phyloP scores from a whole-genome alignment of 2,888 invertebrate genomes.

The Drosophila nr. fundita region DNA sequence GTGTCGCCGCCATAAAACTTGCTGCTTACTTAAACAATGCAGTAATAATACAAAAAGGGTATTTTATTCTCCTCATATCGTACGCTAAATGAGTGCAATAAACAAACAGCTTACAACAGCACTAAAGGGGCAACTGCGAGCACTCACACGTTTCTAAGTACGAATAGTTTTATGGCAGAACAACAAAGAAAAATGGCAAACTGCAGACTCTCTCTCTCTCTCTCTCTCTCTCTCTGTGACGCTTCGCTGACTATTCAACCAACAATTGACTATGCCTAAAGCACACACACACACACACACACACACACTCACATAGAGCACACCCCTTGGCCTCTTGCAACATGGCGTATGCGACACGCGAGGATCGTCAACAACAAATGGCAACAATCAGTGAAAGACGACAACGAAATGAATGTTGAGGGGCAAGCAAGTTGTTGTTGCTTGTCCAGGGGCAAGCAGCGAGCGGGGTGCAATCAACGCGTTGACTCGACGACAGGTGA shows the following conservation, averaged over 20 bases:
- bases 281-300: slow-evolving; percentile 15
- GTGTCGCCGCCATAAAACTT: slow-evolving; percentile 59
- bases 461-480: slow-evolving; percentile 73
- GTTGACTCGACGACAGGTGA: slow-evolving; percentile 71
- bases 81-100: slow-evolving; percentile 72
- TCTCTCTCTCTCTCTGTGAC: slow-evolving; percentile 16
- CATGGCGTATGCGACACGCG: slow-evolving; percentile 46
- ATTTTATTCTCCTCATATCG: slow-evolving; percentile 20
- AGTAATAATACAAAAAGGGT: slow-evolving; percentile 26
- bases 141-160: slow-evolving; percentile 10
- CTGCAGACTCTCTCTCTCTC: neutral
- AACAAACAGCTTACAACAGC: slow-evolving; percentile 49
- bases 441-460: neutral
- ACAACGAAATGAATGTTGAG: slow-evolving; percentile 14
- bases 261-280: slow-evolving; percentile 27
- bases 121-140: slow-evolving; percentile 21
- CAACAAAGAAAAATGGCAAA: slow-evolving; percentile 27
- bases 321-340: slow-evolving; percentile 36
- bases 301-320: slow-evolving; percentile 9
- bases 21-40: slow-evolving; percentile 41
- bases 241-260: slow-evolving; percentile 45
- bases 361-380: slow-evolving; percentile 67
- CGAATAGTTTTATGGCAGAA: slow-evolving; percentile 44
- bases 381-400: slow-evolving; percentile 62
- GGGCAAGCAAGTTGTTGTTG: neutral